These are phyloP conservation scores for Hermodice carunculata DNA, from an alignment of 2,888 invertebrate species.

Conservation along the genomic window DNA sequence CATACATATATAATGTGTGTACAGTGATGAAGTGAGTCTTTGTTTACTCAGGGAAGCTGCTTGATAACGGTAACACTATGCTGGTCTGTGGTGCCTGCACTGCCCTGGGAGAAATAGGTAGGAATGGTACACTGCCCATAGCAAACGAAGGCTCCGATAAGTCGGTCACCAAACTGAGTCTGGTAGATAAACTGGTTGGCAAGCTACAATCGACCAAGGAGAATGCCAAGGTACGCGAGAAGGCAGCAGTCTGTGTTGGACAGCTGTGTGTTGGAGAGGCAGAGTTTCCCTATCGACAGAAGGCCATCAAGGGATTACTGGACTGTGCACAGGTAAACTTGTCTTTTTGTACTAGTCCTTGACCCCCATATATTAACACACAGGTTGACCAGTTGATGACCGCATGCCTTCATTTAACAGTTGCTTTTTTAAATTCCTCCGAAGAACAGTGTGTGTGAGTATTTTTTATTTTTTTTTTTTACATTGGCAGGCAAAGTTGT, in stretches of 20 bases:
- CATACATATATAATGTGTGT: no score
- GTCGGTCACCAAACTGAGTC: conserved; percentile 76
- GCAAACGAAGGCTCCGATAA: conserved; percentile 63
- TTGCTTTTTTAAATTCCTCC: no score
- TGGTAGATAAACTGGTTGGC: conserved; percentile 80
- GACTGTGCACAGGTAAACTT: conserved; percentile 80
- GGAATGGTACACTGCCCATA: conserved; percentile 79
- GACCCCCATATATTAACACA: no score
- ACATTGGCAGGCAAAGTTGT: no score
- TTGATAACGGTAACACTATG: conserved; percentile 26
- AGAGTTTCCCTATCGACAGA: conserved; percentile 79
- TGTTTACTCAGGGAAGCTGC: conserved; percentile 24
- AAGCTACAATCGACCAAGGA: conserved; percentile 74
- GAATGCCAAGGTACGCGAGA: conserved; percentile 73
- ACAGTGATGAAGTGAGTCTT: not conserved
- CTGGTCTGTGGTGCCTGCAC: conserved; percentile 70
- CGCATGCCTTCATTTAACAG: no score
- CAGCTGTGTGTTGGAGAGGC: conserved; percentile 85
- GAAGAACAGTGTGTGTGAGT: no score
- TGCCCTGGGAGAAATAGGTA: conserved; percentile 79
- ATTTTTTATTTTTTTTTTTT: no score
- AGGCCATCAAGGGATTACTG: conserved; percentile 82
- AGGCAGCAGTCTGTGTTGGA: conserved; percentile 83
- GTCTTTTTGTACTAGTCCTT: not conserved
- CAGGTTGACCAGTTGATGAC: no score